Base-by-base conservation (phyloP, 92 coral and sea anemone species). In the Phenganax marumi region DNA sequence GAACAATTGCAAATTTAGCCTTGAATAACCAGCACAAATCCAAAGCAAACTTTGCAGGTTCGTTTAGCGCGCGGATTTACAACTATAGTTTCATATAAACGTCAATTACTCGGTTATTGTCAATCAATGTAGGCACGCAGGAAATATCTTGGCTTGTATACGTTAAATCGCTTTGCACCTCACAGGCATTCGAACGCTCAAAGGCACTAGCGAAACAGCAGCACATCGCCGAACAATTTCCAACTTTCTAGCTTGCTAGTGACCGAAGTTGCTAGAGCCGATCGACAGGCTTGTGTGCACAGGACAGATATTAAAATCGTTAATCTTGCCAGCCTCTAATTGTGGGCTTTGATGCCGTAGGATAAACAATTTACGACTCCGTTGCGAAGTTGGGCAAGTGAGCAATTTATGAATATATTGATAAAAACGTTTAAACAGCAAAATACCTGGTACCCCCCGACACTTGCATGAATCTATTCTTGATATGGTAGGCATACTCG, bases 291-390 rank as follows among this genome's bases (percentile, higher is more conserved):
- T 78, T 65, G 71, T 57, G 49, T 78, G 53, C 63, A 50, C 66
- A 78, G 18, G 51, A 56, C 83, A 65, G 50, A 26, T 22, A 66
- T 26, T 49, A 23, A 78, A 61, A 78, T 78, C 83, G 83, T 78
- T 78, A 78, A 78, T 78, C 83, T 78, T 78, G 56, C 83, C 83
- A 78, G 72, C 72, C 83, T 48, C 57, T 78, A 78, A 78, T 78
- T 78, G 83, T 63, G 83, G 53, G 73, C 58, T 66, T 61, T 17
- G 12, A 33, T 78, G 83, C 71, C 83, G 83, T 78, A 78, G 72
- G 48, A 78, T 78, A 78, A 78, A 78, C 83, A 78, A 78, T 78
- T 78, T 62, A 62, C 73, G 68, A 62, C 50, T 78, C 53, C 24
- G 73, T 78, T 78, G 83, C 57, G 83, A 78, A 50, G 72, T 60